A percentile compares a stretch with the other conserved stretches of the same genome.
Conservation (phyloP, 2,888 invertebrate genomes). For the Spilosoma lubricipeda region DNA sequence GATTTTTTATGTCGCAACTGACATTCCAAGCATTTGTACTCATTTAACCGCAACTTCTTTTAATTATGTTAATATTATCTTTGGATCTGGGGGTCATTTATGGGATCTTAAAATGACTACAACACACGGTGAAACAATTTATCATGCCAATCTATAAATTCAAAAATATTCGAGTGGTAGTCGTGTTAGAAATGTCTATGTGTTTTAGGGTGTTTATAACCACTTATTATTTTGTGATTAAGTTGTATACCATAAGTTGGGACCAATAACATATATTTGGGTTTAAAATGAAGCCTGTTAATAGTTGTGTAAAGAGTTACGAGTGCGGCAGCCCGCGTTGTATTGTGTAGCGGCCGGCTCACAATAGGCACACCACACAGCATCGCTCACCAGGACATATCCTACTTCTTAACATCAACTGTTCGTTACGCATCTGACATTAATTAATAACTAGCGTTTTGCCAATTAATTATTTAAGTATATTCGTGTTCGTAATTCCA, state of each 20-base stretch:
- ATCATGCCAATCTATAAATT: not conserved
- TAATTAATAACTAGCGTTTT: not conserved
- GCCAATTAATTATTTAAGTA: not conserved
- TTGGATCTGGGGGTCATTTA: not conserved
- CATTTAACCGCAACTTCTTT: not conserved
- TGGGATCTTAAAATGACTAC: not conserved
- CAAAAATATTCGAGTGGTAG: not conserved
- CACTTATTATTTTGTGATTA: slow-evolving; percentile 6
- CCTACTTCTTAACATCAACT: not conserved
- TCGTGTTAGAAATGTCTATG: not conserved
- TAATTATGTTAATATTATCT: not conserved
- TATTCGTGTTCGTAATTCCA: not conserved
- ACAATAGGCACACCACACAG: not conserved
- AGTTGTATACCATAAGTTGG: slow-evolving; percentile 12
- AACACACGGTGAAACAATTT: not conserved
- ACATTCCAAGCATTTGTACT: not conserved
- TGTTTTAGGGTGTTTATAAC: not conserved
- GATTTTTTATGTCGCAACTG: too few relatives aligned
- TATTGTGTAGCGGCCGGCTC: slow-evolving; percentile 26
- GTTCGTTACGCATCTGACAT: not conserved
- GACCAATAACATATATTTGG: slow-evolving; percentile 42
- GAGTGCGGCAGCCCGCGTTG: slow-evolving; percentile 34
- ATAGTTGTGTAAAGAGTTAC: slow-evolving; percentile 50
- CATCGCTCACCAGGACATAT: not conserved
- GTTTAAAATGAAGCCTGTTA: slow-evolving; percentile 50